Evolutionary conservation across 2,888 invertebrate genomes (phyloP).

Genomic region (Sarcophaga carnaria): DNA sequence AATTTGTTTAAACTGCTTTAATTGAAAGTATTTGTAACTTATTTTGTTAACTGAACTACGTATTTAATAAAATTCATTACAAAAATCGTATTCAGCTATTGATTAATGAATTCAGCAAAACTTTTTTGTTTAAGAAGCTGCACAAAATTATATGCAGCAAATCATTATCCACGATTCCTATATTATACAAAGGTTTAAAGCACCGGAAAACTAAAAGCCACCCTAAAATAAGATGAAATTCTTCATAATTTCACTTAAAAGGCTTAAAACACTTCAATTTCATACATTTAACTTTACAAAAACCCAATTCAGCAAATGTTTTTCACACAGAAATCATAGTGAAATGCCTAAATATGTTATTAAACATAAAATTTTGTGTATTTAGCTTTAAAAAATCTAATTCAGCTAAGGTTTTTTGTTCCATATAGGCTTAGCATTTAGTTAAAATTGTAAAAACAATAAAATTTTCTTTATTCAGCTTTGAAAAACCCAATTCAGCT

Average conservation of each 20-base stretch:
- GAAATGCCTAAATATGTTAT: neutral
- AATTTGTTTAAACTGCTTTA: no score
- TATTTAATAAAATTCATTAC: no score
- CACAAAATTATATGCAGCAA: neutral
- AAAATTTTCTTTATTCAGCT: neutral
- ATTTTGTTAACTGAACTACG: no score
- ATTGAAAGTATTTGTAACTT: no score
- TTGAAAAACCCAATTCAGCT: slow-evolving; percentile 6
- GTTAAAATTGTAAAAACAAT: neutral
- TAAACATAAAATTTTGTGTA: neutral
- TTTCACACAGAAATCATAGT: no score
- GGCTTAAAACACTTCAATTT: neutral
- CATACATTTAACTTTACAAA: neutral
- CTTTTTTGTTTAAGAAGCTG: neutral
- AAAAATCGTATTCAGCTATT: neutral
- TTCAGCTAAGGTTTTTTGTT: neutral
- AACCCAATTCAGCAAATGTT: slow-evolving; percentile 2
- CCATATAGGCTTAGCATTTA: neutral
- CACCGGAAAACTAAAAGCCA: no score
- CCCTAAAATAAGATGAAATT: slow-evolving; percentile 17
- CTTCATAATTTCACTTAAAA: neutral
- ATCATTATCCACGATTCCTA: no score
- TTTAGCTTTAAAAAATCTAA: neutral
- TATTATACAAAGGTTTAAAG: neutral
- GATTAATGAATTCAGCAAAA: neutral